Evolutionary conservation across 2,113 vertebrate species (phyloP), one percentile per base, ranked within the genome.

Genomic region (Lynx canadensis): DNA sequence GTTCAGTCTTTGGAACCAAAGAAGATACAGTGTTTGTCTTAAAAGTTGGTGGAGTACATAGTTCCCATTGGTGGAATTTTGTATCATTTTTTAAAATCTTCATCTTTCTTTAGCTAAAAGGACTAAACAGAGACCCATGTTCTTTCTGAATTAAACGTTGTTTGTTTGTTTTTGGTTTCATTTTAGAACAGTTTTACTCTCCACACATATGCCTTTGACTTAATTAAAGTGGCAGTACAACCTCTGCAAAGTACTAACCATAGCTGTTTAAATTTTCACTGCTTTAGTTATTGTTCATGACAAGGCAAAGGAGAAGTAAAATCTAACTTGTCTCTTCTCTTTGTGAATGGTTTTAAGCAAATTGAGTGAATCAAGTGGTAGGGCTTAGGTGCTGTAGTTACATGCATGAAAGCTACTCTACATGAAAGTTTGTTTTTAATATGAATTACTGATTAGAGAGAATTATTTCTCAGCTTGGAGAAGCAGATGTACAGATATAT

Each of bases 221-320:
- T 97, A 88, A 84, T 94, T 94, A 94, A 96, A 92, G 82, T 95
- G n/a, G 38, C 23, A 89, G 0, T 60, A 78, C 69, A 90, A 31
- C 92, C 86, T 96, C 71, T 97, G 94, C 80, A 93, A 92, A 60
- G 50, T 69, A 18, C 52, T 93, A 1, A 93, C 41, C 9, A 7
- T 88, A 63, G 84, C 21, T 80, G 48, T 78, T 92, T 74, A 45
- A 92, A 5, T 95, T 84, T 85, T 95, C 29, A 87, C 41, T 69
- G 81, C 36, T 86, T 73, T 55, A 69, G 36, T 57, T 85, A 41
- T 85, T 86, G 36, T 92, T 96, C 1, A 3, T 29, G 50, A 87
- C 69, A 78, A 93, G 82, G 71, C 41, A 88, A 36, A 96, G 48
- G 73, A 84, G n/a, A 76, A 92, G 41, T 68, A 94, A 89, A 74